Conservation (phyloP, 2,888 invertebrate species). For the Cataglyphis albicans region DNA sequence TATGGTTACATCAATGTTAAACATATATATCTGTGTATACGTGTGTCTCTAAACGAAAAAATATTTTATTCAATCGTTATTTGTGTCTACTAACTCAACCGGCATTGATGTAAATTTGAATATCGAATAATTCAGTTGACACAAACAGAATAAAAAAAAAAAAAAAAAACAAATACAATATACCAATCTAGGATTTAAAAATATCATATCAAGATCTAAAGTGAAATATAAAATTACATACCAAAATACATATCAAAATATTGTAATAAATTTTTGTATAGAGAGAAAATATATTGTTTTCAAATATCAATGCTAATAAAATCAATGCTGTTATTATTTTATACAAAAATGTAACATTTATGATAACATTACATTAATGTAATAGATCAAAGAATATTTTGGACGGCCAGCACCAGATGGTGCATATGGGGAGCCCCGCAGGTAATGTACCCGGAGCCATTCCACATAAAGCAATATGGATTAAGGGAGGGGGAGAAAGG, state of each 20-base stretch:
- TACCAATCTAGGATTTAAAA: neutral
- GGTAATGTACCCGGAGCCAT: too few relatives aligned
- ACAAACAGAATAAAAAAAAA: neutral
- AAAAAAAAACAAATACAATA: neutral
- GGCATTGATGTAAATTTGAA: neutral
- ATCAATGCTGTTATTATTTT: neutral
- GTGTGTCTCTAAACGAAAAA: constrained; percentile 8
- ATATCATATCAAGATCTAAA: neutral
- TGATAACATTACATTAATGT: neutral
- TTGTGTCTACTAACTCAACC: neutral
- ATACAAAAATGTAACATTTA: neutral
- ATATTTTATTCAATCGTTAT: neutral
- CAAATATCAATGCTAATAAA: neutral
- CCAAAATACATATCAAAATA: neutral
- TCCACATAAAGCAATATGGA: too few relatives aligned
- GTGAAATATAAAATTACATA: neutral
- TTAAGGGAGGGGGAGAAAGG: too few relatives aligned
- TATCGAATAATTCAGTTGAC: neutral
- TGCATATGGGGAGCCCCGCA: too few relatives aligned
- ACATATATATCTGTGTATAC: neutral
- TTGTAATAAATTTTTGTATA: neutral
- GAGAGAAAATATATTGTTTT: neutral
- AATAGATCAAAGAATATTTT: neutral
- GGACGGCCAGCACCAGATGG: too few relatives aligned
- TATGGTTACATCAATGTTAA: constrained; percentile 22